These are phyloP conservation scores for Lepidurus apus DNA, from an alignment of 1,140 invertebrate species.

Conservation along the genomic window DNA sequence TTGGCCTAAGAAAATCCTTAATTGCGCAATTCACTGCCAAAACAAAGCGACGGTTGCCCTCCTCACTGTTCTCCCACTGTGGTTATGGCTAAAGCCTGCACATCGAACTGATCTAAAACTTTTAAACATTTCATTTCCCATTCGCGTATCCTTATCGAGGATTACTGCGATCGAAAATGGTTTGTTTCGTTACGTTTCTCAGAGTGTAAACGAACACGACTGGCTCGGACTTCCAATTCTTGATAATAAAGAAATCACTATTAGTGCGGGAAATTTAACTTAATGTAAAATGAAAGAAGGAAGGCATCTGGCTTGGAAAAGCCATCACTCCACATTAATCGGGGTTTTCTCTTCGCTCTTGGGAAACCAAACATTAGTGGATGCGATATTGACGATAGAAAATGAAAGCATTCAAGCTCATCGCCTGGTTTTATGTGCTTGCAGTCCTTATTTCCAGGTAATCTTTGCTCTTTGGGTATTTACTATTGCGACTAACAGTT, in stretches of 20 bases:
- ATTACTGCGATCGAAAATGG: no score
- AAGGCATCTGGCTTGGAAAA: not conserved
- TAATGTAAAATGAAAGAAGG: not conserved
- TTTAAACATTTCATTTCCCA: not conserved
- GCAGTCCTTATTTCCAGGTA: not conserved
- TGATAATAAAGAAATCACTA: not conserved
- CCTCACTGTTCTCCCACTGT: not conserved
- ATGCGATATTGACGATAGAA: not conserved
- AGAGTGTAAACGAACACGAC: no score
- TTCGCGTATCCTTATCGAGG: not conserved
- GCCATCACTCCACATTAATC: not conserved
- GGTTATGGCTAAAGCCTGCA: not conserved
- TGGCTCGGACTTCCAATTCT: no score
- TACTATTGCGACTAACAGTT: not conserved
- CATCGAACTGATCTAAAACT: not conserved
- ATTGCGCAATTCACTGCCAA: conserved; percentile 6
- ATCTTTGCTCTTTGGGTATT: not conserved
- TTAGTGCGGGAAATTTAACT: not conserved
- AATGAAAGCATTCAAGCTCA: conserved; percentile 14
- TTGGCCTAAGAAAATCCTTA: not conserved
- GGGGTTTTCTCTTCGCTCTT: not conserved
- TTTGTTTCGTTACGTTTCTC: no score
- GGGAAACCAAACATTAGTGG: not conserved
- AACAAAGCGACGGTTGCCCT: not conserved
- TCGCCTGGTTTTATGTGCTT: not conserved